Evolutionary conservation across 2,113 vertebrate genomes (phyloP).

Genomic region (Herpailurus yagouaroundi): DNA sequence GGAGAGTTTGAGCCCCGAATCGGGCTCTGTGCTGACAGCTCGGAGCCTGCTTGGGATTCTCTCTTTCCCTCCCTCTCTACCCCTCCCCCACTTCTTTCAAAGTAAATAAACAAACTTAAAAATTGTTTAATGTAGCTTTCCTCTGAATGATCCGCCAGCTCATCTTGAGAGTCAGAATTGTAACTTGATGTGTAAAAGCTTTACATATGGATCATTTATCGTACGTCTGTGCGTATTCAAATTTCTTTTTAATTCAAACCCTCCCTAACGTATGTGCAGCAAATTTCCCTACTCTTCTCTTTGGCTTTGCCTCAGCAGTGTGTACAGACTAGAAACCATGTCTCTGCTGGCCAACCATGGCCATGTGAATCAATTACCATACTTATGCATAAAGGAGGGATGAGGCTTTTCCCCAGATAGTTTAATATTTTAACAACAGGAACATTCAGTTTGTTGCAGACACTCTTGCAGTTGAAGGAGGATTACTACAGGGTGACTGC

Average conservation of each 20-base stretch:
- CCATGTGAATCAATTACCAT: neutral
- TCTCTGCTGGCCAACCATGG: neutral
- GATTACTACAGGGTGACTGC: neutral
- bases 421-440: neutral
- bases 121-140: neutral
- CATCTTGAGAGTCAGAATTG: neutral
- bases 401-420: neutral
- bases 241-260: neutral
- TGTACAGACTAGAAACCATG: neutral
- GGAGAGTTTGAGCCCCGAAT: too few species aligned
- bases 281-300: neutral
- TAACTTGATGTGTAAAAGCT: neutral
- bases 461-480: neutral
- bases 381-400: neutral
- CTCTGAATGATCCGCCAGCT: neutral
- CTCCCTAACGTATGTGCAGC: neutral
- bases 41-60: too few species aligned
- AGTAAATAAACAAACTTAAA: too few species aligned
- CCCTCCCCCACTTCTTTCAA: too few species aligned
- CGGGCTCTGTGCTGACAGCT: too few species aligned
- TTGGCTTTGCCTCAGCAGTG: neutral
- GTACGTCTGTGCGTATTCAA: neutral
- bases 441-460: neutral
- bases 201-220: neutral
- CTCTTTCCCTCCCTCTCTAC: too few species aligned